Base-by-base conservation (phyloP, 1,140 invertebrate genomes). In the Spodoptera litura region DNA sequence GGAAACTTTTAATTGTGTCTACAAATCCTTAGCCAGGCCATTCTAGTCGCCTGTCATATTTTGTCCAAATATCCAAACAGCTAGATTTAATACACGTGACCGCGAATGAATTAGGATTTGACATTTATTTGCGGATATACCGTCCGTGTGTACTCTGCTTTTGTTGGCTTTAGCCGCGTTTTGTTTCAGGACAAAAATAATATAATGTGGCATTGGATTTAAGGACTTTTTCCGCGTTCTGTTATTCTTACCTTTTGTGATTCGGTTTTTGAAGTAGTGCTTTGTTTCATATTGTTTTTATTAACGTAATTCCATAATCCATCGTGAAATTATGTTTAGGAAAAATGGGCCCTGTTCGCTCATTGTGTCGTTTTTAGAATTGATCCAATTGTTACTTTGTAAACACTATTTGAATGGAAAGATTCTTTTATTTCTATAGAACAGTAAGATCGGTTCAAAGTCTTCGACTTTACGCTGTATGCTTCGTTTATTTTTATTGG, bases 51-150 rank as follows among this genome's bases (percentile, higher is more conserved):
- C 49, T 49, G 20, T 53, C 49, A 25, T 68, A 68, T 68, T 68
- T 52, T 13, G 64, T 11, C 49, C 64, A 25, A 52, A 68, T 68
- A 68, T 52, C 15, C 49, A 51, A 52, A 52, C 20, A 13, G 44
- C 2, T 4, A 49, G 49, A 68, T 68, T 68, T 52, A 31, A 68
- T 68, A 52, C 64, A 68, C 64, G 38, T 64, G 64, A 53, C 49
- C 64, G 25, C 49, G 64, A 68, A 68, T 68, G 66, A 70, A 70
- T 70, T 70, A 52, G 66, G 49, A 68, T 70, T 70, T 70, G 49
- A 53, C 66, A 52, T 70, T 70, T 53, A 70, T 70, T 70, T 70
- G 12, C 44, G 52, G 49, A 66, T 20, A n/a, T 66, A 49, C 62
- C 15, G 13, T 66, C 20, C 25, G 66, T 70, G 51, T 52, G 25